Percentiles rank a stretch among this genome's conserved stretches.
Evolutionary conservation across 2,113 vertebrate species (phyloP).

Genomic region (Leiothrix lutea): DNA sequence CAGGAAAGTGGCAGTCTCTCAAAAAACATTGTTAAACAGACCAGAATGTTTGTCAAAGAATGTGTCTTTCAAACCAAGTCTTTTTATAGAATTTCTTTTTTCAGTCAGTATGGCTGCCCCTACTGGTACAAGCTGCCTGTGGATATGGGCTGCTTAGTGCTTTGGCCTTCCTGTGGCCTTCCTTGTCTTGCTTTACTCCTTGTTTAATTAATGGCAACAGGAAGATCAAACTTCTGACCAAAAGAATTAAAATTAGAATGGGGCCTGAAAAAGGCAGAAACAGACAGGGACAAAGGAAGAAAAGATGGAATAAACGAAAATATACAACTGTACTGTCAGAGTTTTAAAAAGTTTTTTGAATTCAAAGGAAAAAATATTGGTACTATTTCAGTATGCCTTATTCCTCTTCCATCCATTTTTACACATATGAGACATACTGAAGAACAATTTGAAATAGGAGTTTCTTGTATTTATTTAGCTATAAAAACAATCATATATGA

Average conservation of each 20-base stretch:
- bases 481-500: not conserved
- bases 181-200: not conserved
- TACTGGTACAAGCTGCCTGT: not conserved
- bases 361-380: not conserved
- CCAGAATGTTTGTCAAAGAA: not conserved
- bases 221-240: not conserved
- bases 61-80: not conserved
- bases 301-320: not conserved
- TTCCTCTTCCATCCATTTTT: not conserved
- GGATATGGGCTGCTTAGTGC: not conserved
- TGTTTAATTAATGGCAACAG: not conserved
- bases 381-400: not conserved
- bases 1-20: not conserved
- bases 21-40: not conserved
- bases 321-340: not conserved
- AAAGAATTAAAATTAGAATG: not conserved
- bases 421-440: not conserved
- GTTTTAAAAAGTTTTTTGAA: not conserved
- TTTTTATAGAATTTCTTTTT: not conserved
- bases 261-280: not conserved
- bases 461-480: not conserved
- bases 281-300: not conserved
- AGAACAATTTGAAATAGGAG: not conserved
- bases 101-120: accelerated
- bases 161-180: not conserved